Conservation (phyloP, 2,797 vertebrate species). For the Basileuterus tristriatus region DNA sequence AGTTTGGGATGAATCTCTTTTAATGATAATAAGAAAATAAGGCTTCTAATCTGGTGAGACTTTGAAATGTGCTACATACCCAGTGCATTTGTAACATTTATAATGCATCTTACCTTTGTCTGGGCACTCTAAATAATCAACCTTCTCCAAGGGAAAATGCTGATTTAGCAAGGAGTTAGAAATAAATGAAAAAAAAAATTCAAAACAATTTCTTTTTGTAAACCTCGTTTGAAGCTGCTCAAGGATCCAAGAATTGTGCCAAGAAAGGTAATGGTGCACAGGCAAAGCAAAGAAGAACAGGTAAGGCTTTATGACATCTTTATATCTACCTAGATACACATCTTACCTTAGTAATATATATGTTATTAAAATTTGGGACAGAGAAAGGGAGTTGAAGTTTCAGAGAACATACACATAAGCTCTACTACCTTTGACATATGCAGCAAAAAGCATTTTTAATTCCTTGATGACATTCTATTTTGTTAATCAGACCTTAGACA, state of each 20-base stretch:
- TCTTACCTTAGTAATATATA: not conserved
- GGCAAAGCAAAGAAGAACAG: not conserved
- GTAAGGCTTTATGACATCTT: not conserved
- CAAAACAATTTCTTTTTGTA: not conserved
- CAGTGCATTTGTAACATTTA: not conserved
- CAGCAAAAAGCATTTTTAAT: not conserved
- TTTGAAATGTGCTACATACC: not conserved
- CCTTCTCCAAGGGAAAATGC: not conserved
- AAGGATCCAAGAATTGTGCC: not conserved
- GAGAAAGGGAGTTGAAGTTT: not conserved
- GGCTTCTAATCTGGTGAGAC: not conserved
- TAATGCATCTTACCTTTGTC: not conserved
- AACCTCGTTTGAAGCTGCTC: not conserved
- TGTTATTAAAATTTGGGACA: not conserved
- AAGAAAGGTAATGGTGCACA: not conserved
- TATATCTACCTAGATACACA: not conserved
- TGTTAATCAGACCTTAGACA: not conserved
- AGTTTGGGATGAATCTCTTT: not conserved
- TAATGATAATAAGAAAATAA: not conserved
- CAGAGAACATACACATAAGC: not conserved
- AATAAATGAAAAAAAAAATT: not conserved
- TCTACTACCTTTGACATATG: not conserved
- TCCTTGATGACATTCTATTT: not conserved
- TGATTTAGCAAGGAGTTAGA: not conserved
- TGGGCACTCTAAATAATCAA: not conserved